Conservation (phyloP, 2,888 invertebrate genomes). For the Synanthedon tipuliformis region DNA sequence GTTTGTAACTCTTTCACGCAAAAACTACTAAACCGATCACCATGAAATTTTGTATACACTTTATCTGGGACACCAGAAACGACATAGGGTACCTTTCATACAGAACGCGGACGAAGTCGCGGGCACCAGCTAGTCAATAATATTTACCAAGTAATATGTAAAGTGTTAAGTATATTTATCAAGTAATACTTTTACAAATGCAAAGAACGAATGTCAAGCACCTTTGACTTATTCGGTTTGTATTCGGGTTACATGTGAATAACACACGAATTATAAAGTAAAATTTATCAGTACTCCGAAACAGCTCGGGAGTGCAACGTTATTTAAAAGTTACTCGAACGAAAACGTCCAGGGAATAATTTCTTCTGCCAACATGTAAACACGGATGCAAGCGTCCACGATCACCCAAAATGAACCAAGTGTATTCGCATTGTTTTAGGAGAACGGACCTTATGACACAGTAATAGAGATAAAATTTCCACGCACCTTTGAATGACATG, state of each 20-base stretch:
- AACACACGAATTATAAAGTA: background rate
- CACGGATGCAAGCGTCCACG: conserved; percentile 21
- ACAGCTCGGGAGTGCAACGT: conserved; percentile 21
- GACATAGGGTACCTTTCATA: too few species aligned
- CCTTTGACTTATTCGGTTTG: background rate
- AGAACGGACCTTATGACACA: background rate
- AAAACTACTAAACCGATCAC: too few species aligned
- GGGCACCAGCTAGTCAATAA: too few species aligned
- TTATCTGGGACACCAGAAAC: too few species aligned
- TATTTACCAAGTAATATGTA: too few species aligned
- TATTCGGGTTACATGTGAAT: background rate
- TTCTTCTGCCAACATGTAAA: conserved; percentile 53
- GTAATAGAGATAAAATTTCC: background rate
- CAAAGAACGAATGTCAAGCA: background rate
- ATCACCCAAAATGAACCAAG: background rate
- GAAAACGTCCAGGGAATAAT: conserved; percentile 43
- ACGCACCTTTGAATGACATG: background rate
- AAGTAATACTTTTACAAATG: too few species aligned
- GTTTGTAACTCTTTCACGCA: too few species aligned
- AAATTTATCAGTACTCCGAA: conserved; percentile 18
- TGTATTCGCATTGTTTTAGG: background rate
- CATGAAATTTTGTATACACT: too few species aligned
- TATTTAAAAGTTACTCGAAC: conserved; percentile 40
- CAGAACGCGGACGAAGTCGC: too few species aligned
- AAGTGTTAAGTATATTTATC: too few species aligned